These are phyloP conservation scores for Anoura caudifer DNA, from an alignment of 2,113 vertebrate genomes.

Conservation along the genomic window DNA sequence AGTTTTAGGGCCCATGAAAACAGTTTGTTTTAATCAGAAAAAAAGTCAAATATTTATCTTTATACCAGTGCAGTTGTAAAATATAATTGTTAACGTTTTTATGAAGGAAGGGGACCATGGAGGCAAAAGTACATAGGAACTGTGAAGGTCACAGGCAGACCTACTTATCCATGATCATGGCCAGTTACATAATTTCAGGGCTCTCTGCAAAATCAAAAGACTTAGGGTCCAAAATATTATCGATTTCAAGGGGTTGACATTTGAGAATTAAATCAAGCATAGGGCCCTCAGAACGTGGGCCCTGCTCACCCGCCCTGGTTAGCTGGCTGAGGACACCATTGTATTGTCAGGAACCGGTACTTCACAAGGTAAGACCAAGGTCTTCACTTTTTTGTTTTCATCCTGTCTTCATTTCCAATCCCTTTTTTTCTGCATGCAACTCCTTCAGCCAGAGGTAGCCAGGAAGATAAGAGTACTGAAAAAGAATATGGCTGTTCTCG, in stretches of 20 bases:
- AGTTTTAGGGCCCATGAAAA: not conserved
- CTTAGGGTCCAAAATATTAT: not conserved
- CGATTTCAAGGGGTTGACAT: not conserved
- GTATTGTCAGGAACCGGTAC: not conserved
- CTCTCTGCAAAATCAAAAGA: not conserved
- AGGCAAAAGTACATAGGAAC: not conserved
- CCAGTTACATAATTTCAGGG: not conserved
- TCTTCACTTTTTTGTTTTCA: not conserved
- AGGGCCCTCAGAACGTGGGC: not conserved
- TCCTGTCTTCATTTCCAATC: not conserved
- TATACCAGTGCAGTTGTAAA: not conserved
- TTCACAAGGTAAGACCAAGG: not conserved
- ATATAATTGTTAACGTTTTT: not conserved
- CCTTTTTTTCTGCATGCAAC: not conserved
- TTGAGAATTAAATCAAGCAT: not conserved
- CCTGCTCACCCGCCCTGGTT: not conserved
- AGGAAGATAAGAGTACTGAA: too few relatives aligned
- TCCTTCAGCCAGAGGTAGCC: not conserved
- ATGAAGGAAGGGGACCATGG: not conserved
- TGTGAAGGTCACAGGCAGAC: not conserved
- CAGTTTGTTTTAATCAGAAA: not conserved
- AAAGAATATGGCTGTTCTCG: not conserved
- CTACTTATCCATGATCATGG: not conserved
- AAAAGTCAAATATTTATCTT: not conserved
- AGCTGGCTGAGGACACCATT: not conserved